Conservation (phyloP, 2,797 vertebrate genomes). For the Takifugu rubripes region DNA sequence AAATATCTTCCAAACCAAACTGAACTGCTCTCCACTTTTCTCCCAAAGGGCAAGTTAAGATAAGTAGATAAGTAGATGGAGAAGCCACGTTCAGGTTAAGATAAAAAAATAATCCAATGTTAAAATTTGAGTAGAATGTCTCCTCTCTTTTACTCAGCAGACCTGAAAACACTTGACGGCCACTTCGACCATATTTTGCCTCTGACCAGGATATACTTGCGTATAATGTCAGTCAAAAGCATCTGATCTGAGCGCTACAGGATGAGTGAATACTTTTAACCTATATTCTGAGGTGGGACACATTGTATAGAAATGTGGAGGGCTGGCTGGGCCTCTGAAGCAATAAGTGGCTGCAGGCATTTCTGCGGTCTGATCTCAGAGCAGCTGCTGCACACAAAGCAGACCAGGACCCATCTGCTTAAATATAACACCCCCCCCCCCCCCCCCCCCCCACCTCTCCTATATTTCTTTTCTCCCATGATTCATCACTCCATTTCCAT, state of each 20-base stretch:
- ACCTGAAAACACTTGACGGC: slow-evolving; percentile 1
- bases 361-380: slow-evolving; percentile 53
- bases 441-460: background rate
- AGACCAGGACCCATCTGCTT: slow-evolving; percentile 68
- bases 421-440: slow-evolving; percentile 1
- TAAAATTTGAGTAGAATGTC: slow-evolving; percentile 1
- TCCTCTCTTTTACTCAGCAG: background rate
- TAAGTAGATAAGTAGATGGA: background rate
- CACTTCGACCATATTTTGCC: background rate
- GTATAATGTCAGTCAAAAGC: background rate
- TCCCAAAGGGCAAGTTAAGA: no score
- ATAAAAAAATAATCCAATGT: background rate
- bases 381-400: slow-evolving; percentile 71
- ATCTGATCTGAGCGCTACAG: slow-evolving; percentile 7
- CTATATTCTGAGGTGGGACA: slow-evolving; percentile 16
- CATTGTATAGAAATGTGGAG: slow-evolving; percentile 13
- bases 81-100: background rate
- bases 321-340: slow-evolving; percentile 28
- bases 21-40: no score
- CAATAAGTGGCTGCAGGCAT: slow-evolving; percentile 37
- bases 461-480: slow-evolving; percentile 17
- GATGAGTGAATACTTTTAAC: slow-evolving; percentile 29
- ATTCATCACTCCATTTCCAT: slow-evolving; percentile 20
- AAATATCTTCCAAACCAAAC: no score
- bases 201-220: background rate